A percentile compares a stretch with the other conserved stretches of the same genome.
These are phyloP conservation scores for Drosophila parthenogenetica DNA, from an alignment of 2,888 invertebrate genomes.

Conservation along the genomic window DNA sequence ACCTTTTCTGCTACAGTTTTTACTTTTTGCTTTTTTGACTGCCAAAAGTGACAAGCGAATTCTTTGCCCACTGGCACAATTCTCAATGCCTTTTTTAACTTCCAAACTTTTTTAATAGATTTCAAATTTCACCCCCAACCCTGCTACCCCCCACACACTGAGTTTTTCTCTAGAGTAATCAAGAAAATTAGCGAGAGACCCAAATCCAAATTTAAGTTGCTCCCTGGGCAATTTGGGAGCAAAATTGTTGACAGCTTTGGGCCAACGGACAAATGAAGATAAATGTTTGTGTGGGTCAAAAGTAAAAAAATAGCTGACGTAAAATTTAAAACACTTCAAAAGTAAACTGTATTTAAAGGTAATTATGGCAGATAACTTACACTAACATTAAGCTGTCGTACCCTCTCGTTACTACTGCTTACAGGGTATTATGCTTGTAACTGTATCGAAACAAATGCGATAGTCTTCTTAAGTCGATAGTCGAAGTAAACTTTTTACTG, in stretches of 20 bases:
- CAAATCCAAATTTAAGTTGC: slow-evolving; percentile 47
- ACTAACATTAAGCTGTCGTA: neutral
- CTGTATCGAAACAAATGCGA: slow-evolving; percentile 55
- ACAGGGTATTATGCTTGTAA: slow-evolving; percentile 39
- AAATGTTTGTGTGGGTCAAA: slow-evolving; percentile 52
- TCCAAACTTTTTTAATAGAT: slow-evolving; percentile 78
- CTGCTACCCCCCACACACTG: neutral
- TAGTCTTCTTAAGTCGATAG: slow-evolving; percentile 60
- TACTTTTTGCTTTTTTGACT: slow-evolving; percentile 17
- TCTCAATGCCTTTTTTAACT: slow-evolving; percentile 56
- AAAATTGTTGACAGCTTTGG: slow-evolving; percentile 79
- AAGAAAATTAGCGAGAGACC: slow-evolving; percentile 73
- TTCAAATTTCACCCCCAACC: slow-evolving; percentile 57
- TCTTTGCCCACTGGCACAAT: slow-evolving; percentile 41
- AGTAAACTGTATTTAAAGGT: slow-evolving; percentile 2
- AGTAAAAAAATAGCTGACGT: neutral
- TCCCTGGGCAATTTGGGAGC: slow-evolving; percentile 74
- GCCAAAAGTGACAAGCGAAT: slow-evolving; percentile 47
- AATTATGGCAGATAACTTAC: too few relatives aligned
- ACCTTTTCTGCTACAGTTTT: neutral
- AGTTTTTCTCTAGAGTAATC: slow-evolving; percentile 67
- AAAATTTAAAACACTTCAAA: slow-evolving; percentile 9
- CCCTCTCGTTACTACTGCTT: neutral
- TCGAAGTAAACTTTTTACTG: slow-evolving; percentile 47
- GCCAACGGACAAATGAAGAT: slow-evolving; percentile 75